Percentiles rank a stretch among this genome's conserved stretches.
Conservation (phyloP, 2,888 invertebrate genomes). For the Deilephila elpenor region DNA sequence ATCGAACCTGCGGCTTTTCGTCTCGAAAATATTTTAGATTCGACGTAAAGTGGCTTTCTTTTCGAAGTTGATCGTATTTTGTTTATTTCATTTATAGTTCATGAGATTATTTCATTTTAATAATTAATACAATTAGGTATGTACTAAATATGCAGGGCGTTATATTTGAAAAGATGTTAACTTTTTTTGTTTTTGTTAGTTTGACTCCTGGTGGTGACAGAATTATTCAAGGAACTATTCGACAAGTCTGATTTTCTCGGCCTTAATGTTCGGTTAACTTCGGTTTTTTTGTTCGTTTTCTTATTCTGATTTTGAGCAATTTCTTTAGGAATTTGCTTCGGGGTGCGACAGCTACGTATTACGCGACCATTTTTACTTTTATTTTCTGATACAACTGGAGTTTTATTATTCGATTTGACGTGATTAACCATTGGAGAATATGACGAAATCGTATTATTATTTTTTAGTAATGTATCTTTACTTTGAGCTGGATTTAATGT, state of each 20-base stretch:
- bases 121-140: no score
- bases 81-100: no score
- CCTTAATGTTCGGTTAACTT: conserved; percentile 20
- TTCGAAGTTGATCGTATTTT: no score
- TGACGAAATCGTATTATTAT: neutral
- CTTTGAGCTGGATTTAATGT: neutral
- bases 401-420: neutral
- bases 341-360: conserved; percentile 45
- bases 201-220: neutral
- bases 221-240: neutral
- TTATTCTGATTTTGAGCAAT: conserved; percentile 26
- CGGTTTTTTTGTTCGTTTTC: conserved; percentile 32
- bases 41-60: no score
- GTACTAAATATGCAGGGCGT: no score
- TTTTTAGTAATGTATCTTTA: neutral
- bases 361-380: conserved; percentile 41
- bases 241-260: conserved; percentile 31
- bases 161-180: neutral
- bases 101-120: no score
- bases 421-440: neutral
- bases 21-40: no score
- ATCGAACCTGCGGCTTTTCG: no score
- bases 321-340: conserved; percentile 25
- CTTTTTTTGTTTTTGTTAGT: neutral
- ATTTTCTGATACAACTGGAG: conserved; percentile 29